Evolutionary conservation across 2,888 invertebrate genomes (phyloP), one percentile per base, ranked within the genome.

Genomic region (Agrilus mali): DNA sequence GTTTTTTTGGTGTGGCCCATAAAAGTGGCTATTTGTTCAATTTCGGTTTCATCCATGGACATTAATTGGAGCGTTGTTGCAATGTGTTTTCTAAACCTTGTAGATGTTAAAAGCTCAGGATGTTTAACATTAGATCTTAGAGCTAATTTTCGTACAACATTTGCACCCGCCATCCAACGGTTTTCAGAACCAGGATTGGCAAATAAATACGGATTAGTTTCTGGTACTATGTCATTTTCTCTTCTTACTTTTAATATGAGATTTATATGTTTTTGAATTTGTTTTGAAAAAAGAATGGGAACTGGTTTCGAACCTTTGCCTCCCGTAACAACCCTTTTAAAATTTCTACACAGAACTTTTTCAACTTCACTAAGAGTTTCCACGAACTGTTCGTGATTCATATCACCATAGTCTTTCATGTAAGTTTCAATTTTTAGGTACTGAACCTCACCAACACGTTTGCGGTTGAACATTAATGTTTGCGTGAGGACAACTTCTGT

Each of bases 1-100:
- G 52, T 53, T 45, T 53, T 54, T 41, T 53, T 49, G 15, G 52
- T 55, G 32, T 53, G 52, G 0, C 51, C 55, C 55, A 55, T 55
- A 33, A 54, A 54, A 0, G 41, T 48, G 2, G 53, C 54, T 20
- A 54, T 33, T 45, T 55, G 54, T 27, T 55, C 49, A 50, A 53
- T 51, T 39, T 53, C 52, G 10, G 47, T 15, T 7, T 22, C n/a
- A 35, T 49, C 33, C 40, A 55, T 45, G 6, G 3, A 45, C 50
- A 55, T 46, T 17, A 54, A 35, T 16, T 54, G 53, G 7, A 53
- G 31, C 7, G 47, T 51, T 7, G 53, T 55, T 1, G 54, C 52
- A 36, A 55, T 53, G 15, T 44, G 44, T 15, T 46, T 46, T 15
- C 46, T 36, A 31, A 48, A 46, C 40, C 15, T 46, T 31, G 46